Percentiles rank a stretch among this genome's conserved stretches.
These are phyloP conservation scores for Pantherophis alleghaniensis DNA, from an alignment of 2,797 vertebrate species.

Conservation along the genomic window DNA sequence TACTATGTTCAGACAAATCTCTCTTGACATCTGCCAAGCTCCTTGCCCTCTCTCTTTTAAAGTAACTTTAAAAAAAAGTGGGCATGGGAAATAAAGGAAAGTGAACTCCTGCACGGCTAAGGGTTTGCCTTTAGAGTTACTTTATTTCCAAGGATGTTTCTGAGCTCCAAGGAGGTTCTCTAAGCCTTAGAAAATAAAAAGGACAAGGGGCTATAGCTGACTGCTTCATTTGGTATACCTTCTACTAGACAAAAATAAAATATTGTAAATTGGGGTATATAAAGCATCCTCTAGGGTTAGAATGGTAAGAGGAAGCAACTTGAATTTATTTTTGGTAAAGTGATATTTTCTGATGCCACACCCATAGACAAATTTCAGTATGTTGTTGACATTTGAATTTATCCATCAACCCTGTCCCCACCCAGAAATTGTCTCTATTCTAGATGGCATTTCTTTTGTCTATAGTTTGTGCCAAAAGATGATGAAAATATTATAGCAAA, in stretches of 20 bases:
- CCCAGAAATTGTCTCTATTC: neutral
- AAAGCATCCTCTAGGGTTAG: neutral
- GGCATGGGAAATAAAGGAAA: neutral
- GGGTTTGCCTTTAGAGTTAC: neutral
- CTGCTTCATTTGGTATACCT: neutral
- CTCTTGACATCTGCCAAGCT: neutral
- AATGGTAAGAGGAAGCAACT: neutral
- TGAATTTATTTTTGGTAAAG: neutral
- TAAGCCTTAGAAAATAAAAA: neutral
- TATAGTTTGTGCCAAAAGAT: neutral
- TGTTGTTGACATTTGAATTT: neutral
- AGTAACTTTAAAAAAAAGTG: neutral
- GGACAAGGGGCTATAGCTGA: neutral
- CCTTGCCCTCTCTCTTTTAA: neutral
- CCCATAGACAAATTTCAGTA: neutral
- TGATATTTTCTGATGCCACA: neutral
- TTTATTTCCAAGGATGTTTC: neutral
- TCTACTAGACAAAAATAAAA: neutral
- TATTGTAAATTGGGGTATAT: neutral
- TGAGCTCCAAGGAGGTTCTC: neutral
- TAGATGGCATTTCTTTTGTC: neutral
- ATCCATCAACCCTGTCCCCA: neutral
- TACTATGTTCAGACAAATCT: neutral
- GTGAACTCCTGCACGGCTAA: neutral
- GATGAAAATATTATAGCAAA: neutral